Evolutionary conservation across 2,113 vertebrate species (phyloP), one percentile per base, ranked within the genome.

Genomic region (Lipotes vexillifer): DNA sequence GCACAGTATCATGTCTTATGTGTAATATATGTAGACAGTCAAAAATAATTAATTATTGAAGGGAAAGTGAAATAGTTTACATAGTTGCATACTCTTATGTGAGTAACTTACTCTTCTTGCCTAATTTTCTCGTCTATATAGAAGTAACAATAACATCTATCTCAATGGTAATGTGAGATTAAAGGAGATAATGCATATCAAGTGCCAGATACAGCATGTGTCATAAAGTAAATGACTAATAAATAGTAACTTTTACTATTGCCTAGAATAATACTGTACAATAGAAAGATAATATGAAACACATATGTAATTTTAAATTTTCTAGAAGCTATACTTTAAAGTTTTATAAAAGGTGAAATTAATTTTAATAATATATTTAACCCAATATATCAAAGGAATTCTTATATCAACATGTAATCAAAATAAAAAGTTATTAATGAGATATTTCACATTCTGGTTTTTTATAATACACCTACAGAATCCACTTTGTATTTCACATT

Each of bases 291-390:
- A 84, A 97, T 20, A 6, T 72, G n/a, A 90, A 29, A 21, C 11
- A 95, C 1, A 36, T 33, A 44, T 18, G 27, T 55, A 49, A 71
- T 87, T 95, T 90, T 44, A 61, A 74, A 23, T 59, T 88, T 96
- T 88, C 78, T 85, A 78, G 11, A 12, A n/a, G 17, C 57, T 78
- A 71, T 3, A 66, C 20, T 75, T 38, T 74, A 88, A 88, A 41
- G 15, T 57, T 65, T 71, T 63, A 31, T 27, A 57, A 80, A 57
- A 31, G 7, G 3, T 57, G n/a, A 74, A 95, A 80, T 81, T 74
- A 59, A 96, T 69, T 83, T 90, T 89, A 87, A 38, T 41, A 77
- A 83, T n/a, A 49, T 59, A 57, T 63, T 94, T 93, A 84, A 88
- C 20, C 33, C 6, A 87, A 41, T 84, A 83, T 57, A 72, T 61